Evolutionary conservation across 37 sponge, comb jelly and placozoan species (phyloP).

Genomic region (Amphimedon queenslandica): DNA sequence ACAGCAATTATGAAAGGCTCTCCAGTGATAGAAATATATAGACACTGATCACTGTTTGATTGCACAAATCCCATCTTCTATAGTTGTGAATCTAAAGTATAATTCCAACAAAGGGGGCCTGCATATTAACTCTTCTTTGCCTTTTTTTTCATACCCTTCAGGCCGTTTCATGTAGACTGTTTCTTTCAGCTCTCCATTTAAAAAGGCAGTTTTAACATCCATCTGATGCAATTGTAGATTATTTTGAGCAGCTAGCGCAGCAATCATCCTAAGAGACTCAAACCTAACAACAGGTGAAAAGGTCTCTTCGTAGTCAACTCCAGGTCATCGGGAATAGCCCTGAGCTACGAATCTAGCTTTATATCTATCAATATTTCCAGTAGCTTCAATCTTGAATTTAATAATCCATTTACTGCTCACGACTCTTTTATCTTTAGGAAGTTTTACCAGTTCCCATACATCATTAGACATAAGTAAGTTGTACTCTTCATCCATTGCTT

Average conservation of each 20-base stretch:
- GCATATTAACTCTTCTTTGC: conserved; percentile 62
- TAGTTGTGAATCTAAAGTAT: conserved; percentile 42
- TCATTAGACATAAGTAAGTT: conserved; percentile 8
- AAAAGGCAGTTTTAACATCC: conserved; percentile 56
- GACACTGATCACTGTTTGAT: conserved; percentile 51
- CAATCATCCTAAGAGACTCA: conserved; percentile 12
- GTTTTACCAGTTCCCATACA: conserved; percentile 24
- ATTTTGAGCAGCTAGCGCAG: conserved; percentile 14
- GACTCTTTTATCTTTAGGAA: too few species aligned
- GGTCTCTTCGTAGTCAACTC: conserved; percentile 31
- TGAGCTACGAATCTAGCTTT: too few species aligned
- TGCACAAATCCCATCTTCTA: conserved; percentile 45
- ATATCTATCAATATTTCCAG: too few species aligned
- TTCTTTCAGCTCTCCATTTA: conserved; percentile 50
- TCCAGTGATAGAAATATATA: conserved; percentile 15
- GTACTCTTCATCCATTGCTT: conserved; percentile 26
- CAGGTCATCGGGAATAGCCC: conserved; percentile 26
- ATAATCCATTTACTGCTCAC: too few species aligned
- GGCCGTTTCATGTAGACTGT: conserved; percentile 59
- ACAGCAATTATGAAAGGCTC: conserved; percentile 22
- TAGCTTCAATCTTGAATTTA: neutral
- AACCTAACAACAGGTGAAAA: conserved; percentile 22
- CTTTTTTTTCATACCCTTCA: too few species aligned
- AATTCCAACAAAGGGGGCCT: too few species aligned
- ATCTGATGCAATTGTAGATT: conserved; percentile 48